phyloP scores from a whole-genome alignment of 1,140 invertebrate species.

The Oncopodura yosiiana region DNA sequence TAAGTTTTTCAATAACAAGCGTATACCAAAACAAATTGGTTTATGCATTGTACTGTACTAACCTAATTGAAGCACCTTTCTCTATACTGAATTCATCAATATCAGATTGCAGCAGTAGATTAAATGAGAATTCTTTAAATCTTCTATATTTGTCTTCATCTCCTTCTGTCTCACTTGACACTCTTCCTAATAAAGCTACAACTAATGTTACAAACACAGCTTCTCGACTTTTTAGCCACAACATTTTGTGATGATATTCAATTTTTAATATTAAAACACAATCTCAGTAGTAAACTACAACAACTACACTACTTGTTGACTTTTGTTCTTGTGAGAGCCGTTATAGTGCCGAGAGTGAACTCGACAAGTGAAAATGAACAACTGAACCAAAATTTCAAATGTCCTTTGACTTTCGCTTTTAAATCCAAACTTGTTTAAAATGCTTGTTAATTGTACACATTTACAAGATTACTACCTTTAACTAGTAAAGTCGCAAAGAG shows the following conservation, averaged over 20 bases:
- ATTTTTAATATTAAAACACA: neutral
- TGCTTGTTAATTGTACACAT: too few relatives aligned
- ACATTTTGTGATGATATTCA: neutral
- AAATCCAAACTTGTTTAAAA: too few relatives aligned
- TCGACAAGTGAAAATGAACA: neutral
- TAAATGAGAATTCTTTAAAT: slow-evolving; percentile 15
- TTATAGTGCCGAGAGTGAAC: slow-evolving; percentile 2
- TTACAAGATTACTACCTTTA: too few relatives aligned
- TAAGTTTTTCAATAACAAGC: too few relatives aligned
- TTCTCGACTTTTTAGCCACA: neutral
- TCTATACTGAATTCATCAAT: slow-evolving; percentile 23
- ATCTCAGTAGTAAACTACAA: neutral
- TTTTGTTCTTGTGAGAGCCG: too few relatives aligned
- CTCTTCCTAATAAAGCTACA: neutral
- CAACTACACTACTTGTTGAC: too few relatives aligned
- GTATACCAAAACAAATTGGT: too few relatives aligned
- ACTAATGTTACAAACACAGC: neutral
- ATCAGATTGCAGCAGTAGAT: slow-evolving; percentile 21
- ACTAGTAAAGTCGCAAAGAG: too few relatives aligned
- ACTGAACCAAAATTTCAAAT: slow-evolving; percentile 8
- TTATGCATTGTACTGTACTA: too few relatives aligned
- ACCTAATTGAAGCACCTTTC: slow-evolving; percentile 20
- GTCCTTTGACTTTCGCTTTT: slow-evolving; percentile 12
- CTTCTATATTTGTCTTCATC: neutral
- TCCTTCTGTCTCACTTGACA: neutral